phyloP scores from a whole-genome alignment of 2,113 vertebrate genomes.

The Python bivittatus region DNA sequence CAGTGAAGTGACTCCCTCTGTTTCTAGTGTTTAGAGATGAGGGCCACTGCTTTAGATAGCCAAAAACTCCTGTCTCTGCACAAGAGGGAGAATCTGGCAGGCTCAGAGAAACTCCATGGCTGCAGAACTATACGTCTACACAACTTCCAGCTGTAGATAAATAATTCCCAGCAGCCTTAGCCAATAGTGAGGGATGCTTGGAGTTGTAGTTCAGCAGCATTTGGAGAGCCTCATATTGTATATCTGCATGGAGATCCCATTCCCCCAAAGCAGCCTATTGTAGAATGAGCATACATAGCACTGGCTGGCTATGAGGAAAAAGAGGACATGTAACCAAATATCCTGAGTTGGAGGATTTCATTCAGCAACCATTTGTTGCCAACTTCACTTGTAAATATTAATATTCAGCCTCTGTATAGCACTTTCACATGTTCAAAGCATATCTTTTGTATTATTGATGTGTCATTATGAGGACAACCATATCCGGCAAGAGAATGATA shows the following conservation, averaged over 20 bases:
- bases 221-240: neutral
- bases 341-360: neutral
- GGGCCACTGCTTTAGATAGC: neutral
- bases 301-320: neutral
- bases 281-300: no score
- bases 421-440: neutral
- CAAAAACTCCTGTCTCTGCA: neutral
- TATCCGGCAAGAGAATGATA: neutral
- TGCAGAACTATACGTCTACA: neutral
- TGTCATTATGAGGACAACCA: neutral
- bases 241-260: neutral
- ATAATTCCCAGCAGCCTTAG: neutral
- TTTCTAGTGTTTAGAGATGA: neutral
- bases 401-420: neutral
- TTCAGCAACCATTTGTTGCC: neutral
- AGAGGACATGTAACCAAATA: neutral
- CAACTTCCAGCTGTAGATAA: neutral
- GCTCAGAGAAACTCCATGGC: neutral
- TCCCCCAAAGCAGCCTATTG: neutral
- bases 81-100: neutral
- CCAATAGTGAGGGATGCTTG: neutral
- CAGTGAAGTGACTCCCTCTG: neutral
- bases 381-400: neutral
- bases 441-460: neutral
- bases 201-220: neutral